Evolutionary conservation across 2,113 vertebrate genomes (phyloP).

Genomic region (Chitala chitala): DNA sequence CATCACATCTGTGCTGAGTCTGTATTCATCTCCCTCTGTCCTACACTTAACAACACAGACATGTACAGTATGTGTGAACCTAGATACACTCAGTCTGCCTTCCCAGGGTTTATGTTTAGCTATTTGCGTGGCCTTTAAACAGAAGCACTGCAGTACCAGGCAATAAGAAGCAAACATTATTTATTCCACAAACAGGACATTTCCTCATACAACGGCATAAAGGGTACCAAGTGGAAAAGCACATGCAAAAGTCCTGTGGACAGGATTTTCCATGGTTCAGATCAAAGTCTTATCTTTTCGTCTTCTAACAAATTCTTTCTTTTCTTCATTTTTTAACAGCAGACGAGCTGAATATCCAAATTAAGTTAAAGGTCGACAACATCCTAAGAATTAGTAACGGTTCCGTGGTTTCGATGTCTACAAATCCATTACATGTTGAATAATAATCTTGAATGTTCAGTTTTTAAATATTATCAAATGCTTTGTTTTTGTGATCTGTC

Average conservation of each 20-base stretch:
- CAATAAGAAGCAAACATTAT: constrained; percentile 17
- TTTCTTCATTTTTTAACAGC: constrained; percentile 19
- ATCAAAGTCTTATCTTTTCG: constrained; percentile 27
- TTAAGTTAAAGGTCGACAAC: constrained; percentile 29
- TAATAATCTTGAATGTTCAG: constrained; percentile 18
- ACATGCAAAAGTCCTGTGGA: constrained; percentile 26
- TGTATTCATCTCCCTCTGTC: too few relatives aligned
- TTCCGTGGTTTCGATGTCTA: constrained; percentile 15
- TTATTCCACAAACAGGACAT: constrained; percentile 26
- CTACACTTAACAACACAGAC: too few relatives aligned
- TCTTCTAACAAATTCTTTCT: constrained; percentile 21
- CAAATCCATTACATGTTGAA: constrained; percentile 23
- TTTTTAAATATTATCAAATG: constrained; percentile 41
- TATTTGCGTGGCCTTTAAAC: background rate
- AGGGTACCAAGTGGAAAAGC: constrained; percentile 25
- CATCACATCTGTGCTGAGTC: too few relatives aligned
- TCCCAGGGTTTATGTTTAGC: background rate
- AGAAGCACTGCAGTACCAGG: background rate
- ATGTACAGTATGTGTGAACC: too few relatives aligned
- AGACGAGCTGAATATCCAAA: constrained; percentile 30
- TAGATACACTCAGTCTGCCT: too few relatives aligned
- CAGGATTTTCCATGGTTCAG: constrained; percentile 28
- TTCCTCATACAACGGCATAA: constrained; percentile 24
- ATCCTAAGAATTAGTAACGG: constrained; percentile 24
- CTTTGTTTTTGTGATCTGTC: constrained; percentile 51